A percentile compares a stretch with the other conserved stretches of the same genome.
These are phyloP conservation scores for Hemistola chrysoprasaria DNA, from an alignment of 2,888 invertebrate species.

Conservation along the genomic window DNA sequence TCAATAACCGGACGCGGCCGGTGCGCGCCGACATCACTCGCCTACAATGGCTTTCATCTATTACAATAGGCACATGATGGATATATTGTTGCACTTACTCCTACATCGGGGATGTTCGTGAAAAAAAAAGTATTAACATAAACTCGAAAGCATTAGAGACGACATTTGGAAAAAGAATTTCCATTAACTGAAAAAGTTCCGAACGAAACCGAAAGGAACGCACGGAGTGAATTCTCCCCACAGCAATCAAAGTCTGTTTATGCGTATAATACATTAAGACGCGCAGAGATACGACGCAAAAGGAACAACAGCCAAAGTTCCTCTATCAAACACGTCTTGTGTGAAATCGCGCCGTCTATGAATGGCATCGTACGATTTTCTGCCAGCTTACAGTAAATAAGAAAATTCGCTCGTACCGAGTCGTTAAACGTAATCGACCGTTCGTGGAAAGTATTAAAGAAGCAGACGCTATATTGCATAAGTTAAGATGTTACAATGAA, in stretches of 20 bases:
- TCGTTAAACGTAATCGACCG: slow-evolving; percentile 80
- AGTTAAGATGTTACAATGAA: slow-evolving; percentile 79
- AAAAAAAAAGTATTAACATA: slow-evolving; percentile 4
- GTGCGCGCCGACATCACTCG: slow-evolving; percentile 37
- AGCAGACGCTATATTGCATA: slow-evolving; percentile 79
- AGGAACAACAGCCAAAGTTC: slow-evolving; percentile 49
- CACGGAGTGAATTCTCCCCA: slow-evolving; percentile 6
- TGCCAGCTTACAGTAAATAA: slow-evolving; percentile 76
- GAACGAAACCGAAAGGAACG: slow-evolving; percentile 2
- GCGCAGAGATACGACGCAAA: slow-evolving; percentile 23
- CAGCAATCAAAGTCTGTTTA: slow-evolving; percentile 15
- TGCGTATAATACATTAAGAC: slow-evolving; percentile 19
- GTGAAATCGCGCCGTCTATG: slow-evolving; percentile 62
- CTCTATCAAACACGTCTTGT: slow-evolving; percentile 61
- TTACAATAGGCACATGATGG: slow-evolving; percentile 36
- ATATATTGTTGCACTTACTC: slow-evolving; percentile 37
- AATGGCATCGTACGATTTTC: slow-evolving; percentile 63
- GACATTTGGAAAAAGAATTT: not conserved
- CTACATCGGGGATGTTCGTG: slow-evolving; percentile 16
- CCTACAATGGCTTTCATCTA: slow-evolving; percentile 53
- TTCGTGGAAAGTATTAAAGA: slow-evolving; percentile 77
- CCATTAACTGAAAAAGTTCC: slow-evolving; percentile 7
- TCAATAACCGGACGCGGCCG: slow-evolving; percentile 55
- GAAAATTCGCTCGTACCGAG: slow-evolving; percentile 75
- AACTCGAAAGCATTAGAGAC: slow-evolving; percentile 2